phyloP scores from a whole-genome alignment of 23 tunicate species.

The Aplidium turbinatum region DNA sequence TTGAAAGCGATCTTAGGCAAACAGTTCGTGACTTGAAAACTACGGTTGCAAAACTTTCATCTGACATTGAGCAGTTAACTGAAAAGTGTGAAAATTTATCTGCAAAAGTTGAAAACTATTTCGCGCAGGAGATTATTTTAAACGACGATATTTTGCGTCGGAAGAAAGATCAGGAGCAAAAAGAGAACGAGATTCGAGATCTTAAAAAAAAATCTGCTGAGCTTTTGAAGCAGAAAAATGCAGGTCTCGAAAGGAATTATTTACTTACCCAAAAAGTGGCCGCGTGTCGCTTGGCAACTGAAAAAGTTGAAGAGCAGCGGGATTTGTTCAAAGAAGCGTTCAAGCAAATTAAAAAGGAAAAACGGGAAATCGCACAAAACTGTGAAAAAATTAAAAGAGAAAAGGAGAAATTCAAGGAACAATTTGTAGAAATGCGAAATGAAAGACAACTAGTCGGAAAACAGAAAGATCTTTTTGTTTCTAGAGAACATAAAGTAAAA shows the following conservation, averaged over 20 bases:
- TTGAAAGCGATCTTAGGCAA: constrained; percentile 33
- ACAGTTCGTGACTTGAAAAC: constrained; percentile 6
- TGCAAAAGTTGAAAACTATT: constrained; percentile 11
- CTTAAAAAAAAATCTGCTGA: constrained; percentile 36
- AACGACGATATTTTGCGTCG: constrained; percentile 16
- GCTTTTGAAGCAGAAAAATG: constrained; percentile 37
- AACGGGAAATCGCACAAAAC: constrained; percentile 47
- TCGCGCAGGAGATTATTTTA: constrained; percentile 9
- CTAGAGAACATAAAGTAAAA: constrained; percentile 60
- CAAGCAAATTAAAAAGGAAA: constrained; percentile 76
- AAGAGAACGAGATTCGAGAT: constrained; percentile 22
- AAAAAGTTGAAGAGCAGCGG: constrained; percentile 72
- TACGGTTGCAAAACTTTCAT: constrained; percentile 6
- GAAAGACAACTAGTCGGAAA: constrained; percentile 78
- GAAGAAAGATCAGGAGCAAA: constrained; percentile 41
- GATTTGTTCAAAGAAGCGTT: constrained; percentile 71
- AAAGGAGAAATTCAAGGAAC: constrained; percentile 78
- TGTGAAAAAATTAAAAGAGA: constrained; percentile 76
- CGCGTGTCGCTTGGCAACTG: constrained; percentile 36
- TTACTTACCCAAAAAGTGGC: constrained; percentile 41
- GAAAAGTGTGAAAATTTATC: constrained; percentile 20
- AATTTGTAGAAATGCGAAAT: constrained; percentile 52
- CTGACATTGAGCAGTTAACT: constrained; percentile 25
- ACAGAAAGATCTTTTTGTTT: constrained; percentile 66
- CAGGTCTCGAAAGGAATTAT: constrained; percentile 26